Evolutionary conservation across 92 coral and sea anemone species (phyloP).

Genomic region (Scolanthus callimorphus): DNA sequence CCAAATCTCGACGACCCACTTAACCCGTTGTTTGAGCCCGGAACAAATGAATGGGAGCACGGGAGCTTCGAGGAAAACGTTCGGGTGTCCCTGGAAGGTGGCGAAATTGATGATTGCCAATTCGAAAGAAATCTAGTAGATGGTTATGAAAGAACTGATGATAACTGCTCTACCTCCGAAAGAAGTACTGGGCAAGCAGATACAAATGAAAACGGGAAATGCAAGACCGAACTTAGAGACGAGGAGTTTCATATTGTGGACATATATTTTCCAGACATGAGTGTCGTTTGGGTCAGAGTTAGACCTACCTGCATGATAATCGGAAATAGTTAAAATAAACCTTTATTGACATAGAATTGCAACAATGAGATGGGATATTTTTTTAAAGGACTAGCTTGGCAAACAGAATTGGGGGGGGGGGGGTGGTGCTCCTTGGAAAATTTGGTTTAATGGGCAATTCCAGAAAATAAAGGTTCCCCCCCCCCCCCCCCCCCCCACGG

Average conservation of each 20-base stretch:
- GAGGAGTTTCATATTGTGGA: not conserved
- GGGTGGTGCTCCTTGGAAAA: no score
- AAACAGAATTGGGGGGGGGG: no score
- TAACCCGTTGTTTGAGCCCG: slow-evolving; percentile 57
- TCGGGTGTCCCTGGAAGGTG: slow-evolving; percentile 70
- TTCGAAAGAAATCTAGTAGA: not conserved
- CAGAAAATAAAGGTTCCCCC: no score
- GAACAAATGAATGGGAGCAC: slow-evolving; percentile 5
- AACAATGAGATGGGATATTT: no score
- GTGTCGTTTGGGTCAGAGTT: not conserved
- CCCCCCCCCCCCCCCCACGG: no score
- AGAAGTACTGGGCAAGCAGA: not conserved
- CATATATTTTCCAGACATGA: not conserved
- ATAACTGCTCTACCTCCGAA: no score
- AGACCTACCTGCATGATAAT: no score
- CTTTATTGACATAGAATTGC: no score
- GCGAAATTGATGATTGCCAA: not conserved
- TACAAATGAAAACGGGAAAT: not conserved
- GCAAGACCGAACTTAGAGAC: not conserved
- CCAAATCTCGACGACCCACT: slow-evolving; percentile 85
- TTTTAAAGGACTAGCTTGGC: no score
- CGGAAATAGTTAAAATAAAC: no score
- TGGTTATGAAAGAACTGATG: no score
- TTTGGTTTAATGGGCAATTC: no score
- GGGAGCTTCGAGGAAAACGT: slow-evolving; percentile 53